Conservation (phyloP, 2,113 vertebrate genomes). For the Osmerus eperlanus region DNA sequence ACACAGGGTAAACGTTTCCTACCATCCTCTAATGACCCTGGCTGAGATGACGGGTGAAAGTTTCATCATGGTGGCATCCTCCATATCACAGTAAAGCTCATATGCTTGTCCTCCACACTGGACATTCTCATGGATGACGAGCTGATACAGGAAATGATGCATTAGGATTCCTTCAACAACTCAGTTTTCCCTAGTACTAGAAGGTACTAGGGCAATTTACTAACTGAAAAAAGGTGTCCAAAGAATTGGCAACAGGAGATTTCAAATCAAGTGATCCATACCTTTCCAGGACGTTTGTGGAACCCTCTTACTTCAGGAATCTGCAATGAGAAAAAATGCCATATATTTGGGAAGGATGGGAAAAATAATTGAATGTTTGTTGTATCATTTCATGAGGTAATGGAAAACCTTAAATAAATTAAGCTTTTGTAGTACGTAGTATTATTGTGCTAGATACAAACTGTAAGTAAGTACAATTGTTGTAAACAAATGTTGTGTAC, state of each 20-base stretch:
- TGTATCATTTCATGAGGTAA: background rate
- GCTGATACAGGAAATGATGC: constrained; percentile 60
- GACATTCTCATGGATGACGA: constrained; percentile 78
- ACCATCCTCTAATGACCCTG: constrained; percentile 92
- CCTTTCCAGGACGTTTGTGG: constrained; percentile 91
- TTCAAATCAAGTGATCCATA: constrained; percentile 48
- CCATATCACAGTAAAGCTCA: constrained; percentile 78
- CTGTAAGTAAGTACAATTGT: too few species aligned
- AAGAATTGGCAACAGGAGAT: background rate
- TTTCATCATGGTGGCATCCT: constrained; percentile 79
- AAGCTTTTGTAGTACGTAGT: too few species aligned
- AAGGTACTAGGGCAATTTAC: background rate
- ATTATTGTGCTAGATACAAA: too few species aligned
- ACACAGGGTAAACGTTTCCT: constrained; percentile 35
- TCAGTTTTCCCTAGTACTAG: background rate
- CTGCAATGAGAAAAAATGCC: constrained; percentile 38
- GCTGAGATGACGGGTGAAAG: constrained; percentile 82
- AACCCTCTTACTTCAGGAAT: constrained; percentile 59
- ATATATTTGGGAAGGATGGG: background rate
- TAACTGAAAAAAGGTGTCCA: background rate
- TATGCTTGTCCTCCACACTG: constrained; percentile 68
- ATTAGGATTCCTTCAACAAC: background rate
- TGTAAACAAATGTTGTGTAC: too few species aligned
- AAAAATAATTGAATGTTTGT: background rate
- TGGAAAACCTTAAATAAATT: too few species aligned